Percentiles rank a stretch among this genome's conserved stretches.
These are phyloP conservation scores for Epinotia brunnichana DNA, from an alignment of 2,888 invertebrate species.

Conservation along the genomic window DNA sequence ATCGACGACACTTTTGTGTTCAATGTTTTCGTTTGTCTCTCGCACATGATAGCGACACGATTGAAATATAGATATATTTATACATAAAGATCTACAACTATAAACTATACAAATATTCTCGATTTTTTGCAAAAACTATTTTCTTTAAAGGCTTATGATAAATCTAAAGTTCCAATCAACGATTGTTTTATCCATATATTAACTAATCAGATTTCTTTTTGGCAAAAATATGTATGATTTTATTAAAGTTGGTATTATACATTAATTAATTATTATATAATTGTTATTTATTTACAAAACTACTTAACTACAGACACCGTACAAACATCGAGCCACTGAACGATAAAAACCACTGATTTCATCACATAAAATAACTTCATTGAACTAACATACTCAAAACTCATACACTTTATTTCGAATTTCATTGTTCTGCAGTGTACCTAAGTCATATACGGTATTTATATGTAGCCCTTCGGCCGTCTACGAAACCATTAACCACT, in stretches of 20 bases:
- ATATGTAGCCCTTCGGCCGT: too few relatives aligned
- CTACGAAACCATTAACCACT: too few relatives aligned
- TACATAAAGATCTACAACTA: too few relatives aligned
- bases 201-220: not conserved
- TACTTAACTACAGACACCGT: slow-evolving; percentile 51
- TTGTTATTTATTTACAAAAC: slow-evolving; percentile 55
- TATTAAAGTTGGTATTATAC: slow-evolving; percentile 17
- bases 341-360: slow-evolving; percentile 19
- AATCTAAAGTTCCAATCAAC: not conserved
- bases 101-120: too few relatives aligned
- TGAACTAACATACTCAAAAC: too few relatives aligned
- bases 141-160: too few relatives aligned
- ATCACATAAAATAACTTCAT: slow-evolving; percentile 17
- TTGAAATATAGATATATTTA: too few relatives aligned
- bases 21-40: not conserved
- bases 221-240: not conserved
- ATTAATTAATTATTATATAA: slow-evolving; percentile 18
- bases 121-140: too few relatives aligned
- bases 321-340: slow-evolving; percentile 56
- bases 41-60: not conserved
- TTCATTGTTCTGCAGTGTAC: too few relatives aligned
- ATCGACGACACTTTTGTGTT: not conserved
- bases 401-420: too few relatives aligned
- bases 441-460: too few relatives aligned
- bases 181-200: not conserved